Base-by-base conservation (phyloP, 2,888 invertebrate genomes). In the Synergus japonicus region DNA sequence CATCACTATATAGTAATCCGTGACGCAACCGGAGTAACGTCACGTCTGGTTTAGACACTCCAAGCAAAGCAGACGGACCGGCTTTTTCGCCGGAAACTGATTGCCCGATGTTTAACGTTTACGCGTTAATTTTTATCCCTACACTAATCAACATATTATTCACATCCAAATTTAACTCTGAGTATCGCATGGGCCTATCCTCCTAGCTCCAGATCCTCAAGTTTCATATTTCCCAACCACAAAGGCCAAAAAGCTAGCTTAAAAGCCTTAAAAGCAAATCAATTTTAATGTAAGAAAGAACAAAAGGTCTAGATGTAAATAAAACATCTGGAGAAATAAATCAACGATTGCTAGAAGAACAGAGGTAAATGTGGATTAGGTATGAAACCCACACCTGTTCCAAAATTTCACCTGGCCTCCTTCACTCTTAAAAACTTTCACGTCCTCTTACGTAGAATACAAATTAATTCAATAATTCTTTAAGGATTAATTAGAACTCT, bases 11-110 rank as follows among this genome's bases (percentile, higher is more conserved):
- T 89, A 88, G 90, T 87, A 87, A 83, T 81, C 83, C 87, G 88
- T 92, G 92, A 92, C 91, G 91, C 88, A 91, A 92, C 81, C 80
- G 86, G 85, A 85, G 86, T 86, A 88, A 87, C 89, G 89, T 90
- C 88, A 90, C 83, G 83, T 81, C 84, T 79, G 82, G 81, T 80
- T 82, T 82, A 65, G 22, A n/a, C 46, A 73, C 54, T 37, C 15
- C 73, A 73, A 41, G 15, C 37, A 54, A 73, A 73, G 73, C 73
- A 73, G 73, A 73, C 73, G 37, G 73, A 73, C 73, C 54, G 73
- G 73, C 73, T 73, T 73, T 73, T 73, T 73, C 37, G 49, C 29
- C 37, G 73, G 54, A 73, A 49, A 54, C 49, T 73, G 73, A 73
- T 73, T 54, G 54, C 73, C 54, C 54, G 15, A 73, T 54, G 73